These are phyloP conservation scores for Nansenia antarctica DNA, from an alignment of 2,113 vertebrate genomes.

Conservation along the genomic window DNA sequence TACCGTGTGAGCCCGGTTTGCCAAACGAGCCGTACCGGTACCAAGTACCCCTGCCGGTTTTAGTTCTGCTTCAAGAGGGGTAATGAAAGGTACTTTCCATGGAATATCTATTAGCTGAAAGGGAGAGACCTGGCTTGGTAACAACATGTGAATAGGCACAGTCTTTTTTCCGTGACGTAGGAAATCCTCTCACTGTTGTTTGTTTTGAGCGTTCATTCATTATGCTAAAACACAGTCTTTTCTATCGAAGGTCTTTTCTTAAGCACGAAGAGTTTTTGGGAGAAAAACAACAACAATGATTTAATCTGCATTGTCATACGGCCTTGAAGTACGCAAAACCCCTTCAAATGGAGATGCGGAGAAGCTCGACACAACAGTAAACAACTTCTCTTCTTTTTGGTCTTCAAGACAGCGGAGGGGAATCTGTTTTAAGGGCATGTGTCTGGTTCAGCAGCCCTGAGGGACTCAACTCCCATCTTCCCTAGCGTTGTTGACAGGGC, in stretches of 20 bases:
- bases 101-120: no score
- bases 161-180: no score
- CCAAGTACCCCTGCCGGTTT: no score
- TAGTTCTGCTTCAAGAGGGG: no score
- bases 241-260: neutral
- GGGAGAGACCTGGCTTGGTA: no score
- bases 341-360: neutral
- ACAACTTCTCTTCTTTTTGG: neutral
- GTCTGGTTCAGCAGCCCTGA: neutral
- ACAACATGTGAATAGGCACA: no score
- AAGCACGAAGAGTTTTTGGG: neutral
- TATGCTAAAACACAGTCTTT: constrained; percentile 1
- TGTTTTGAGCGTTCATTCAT: neutral
- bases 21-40: no score
- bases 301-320: neutral
- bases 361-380: neutral
- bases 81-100: no score
- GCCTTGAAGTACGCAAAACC: neutral
- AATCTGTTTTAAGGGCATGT: neutral
- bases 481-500: constrained; percentile 1
- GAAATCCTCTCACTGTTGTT: neutral
- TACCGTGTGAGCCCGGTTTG: no score
- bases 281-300: no score
- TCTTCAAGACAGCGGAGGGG: neutral
- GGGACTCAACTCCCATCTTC: neutral